phyloP scores from a whole-genome alignment of 2,113 vertebrate genomes.

The Ahaetulla prasina region DNA sequence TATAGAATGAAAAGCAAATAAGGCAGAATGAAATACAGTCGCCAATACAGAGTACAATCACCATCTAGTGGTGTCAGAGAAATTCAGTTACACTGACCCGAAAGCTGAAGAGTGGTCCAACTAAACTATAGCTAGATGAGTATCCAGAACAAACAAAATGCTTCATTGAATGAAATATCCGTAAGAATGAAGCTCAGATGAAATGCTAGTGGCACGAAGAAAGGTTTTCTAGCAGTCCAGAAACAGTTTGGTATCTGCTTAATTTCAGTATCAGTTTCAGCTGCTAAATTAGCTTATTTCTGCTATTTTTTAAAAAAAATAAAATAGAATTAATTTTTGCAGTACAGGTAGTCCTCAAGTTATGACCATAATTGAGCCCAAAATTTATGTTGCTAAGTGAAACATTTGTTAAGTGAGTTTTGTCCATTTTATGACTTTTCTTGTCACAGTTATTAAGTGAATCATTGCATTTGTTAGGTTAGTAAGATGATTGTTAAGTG shows the following conservation, averaged over 20 bases:
- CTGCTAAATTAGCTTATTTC: neutral
- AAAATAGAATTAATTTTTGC: neutral
- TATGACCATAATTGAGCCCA: too few relatives aligned
- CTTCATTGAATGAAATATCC: neutral
- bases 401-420: neutral
- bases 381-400: too few relatives aligned
- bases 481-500: too few relatives aligned
- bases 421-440: too few relatives aligned
- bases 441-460: too few relatives aligned
- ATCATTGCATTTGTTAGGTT: too few relatives aligned
- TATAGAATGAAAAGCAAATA: neutral
- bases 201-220: neutral
- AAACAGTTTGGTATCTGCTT: neutral
- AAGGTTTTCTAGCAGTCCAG: neutral
- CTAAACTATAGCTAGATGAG: neutral
- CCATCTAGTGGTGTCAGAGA: slow-evolving; percentile 7
- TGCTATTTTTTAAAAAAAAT: neutral
- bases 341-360: neutral
- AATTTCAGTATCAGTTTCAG: neutral
- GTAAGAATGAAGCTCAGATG: neutral
- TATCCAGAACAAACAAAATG: neutral
- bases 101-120: neutral
- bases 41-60: neutral
- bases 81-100: neutral
- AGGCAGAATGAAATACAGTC: neutral